Percentiles rank a stretch among this genome's conserved stretches.
phyloP scores from a whole-genome alignment of 1,140 invertebrate species.

The Drosophila mojavensis region DNA sequence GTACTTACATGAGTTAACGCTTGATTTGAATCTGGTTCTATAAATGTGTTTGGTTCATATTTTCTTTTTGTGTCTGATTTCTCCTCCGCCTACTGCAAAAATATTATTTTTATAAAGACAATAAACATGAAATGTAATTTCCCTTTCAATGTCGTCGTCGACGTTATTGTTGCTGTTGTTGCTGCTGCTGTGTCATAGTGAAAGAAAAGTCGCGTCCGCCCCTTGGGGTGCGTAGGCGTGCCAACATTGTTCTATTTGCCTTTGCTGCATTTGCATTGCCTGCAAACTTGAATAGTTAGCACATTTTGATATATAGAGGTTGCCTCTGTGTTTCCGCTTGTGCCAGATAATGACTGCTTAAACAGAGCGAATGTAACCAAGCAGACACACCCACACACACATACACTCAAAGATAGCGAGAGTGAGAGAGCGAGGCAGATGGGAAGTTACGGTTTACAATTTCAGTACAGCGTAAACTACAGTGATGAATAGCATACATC shows the following conservation, averaged over 20 bases:
- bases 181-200: constrained; percentile 19
- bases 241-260: constrained; percentile 31
- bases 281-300: constrained; percentile 33
- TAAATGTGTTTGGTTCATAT: not conserved
- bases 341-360: constrained; percentile 77
- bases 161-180: constrained; percentile 32
- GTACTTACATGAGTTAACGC: not conserved
- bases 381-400: constrained; percentile 6
- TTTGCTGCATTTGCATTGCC: constrained; percentile 24
- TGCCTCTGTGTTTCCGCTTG: constrained; percentile 72
- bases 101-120: constrained; percentile 80
- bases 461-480: not conserved
- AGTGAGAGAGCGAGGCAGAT: not conserved
- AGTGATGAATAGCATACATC: not conserved
- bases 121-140: constrained; percentile 83
- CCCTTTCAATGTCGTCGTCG: constrained; percentile 74
- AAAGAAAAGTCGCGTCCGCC: constrained; percentile 25
- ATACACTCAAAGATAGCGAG: not conserved
- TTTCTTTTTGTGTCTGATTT: constrained; percentile 21
- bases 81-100: constrained; percentile 40
- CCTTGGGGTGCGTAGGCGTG: constrained; percentile 15
- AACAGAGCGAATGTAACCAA: constrained; percentile 56
- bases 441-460: not conserved
- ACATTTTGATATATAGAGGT: constrained; percentile 68
- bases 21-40: constrained; percentile 1